These are phyloP conservation scores for Saimiri boliviensis DNA, from an alignment of 2,113 vertebrate species.

Conservation along the genomic window DNA sequence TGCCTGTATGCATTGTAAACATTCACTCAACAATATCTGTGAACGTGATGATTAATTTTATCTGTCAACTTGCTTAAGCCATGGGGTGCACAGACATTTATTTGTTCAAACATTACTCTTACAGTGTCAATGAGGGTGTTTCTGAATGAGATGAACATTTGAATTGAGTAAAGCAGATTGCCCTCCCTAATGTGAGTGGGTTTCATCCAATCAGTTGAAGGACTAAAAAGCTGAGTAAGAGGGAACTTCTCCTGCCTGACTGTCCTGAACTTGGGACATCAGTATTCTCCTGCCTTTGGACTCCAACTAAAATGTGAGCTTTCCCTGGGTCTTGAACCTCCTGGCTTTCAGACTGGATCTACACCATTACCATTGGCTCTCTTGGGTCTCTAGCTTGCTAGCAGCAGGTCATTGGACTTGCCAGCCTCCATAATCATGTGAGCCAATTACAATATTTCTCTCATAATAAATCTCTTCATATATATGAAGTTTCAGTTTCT, in stretches of 20 bases:
- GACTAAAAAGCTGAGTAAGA: neutral
- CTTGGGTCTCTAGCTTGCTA: neutral
- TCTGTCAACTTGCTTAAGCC: neutral
- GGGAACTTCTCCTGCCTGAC: neutral
- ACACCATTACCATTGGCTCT: neutral
- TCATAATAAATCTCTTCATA: neutral
- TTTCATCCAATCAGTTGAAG: neutral
- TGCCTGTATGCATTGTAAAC: neutral
- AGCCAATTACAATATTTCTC: neutral
- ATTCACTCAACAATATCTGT: neutral
- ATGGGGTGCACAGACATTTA: neutral
- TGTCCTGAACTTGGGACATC: neutral
- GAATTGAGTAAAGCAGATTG: neutral
- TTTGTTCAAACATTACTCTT: neutral
- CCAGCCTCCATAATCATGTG: neutral
- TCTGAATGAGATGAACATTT: neutral
- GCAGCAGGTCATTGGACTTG: neutral
- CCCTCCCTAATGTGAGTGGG: neutral
- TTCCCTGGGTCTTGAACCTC: neutral
- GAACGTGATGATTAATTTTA: neutral
- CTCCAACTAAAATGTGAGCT: neutral
- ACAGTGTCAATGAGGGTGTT: neutral
- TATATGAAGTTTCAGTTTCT: neutral
- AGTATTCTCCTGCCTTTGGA: neutral
- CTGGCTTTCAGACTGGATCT: neutral